Evolutionary conservation across 2,888 invertebrate species (phyloP).

Genomic region (Scelioninae gen. 1): DNA sequence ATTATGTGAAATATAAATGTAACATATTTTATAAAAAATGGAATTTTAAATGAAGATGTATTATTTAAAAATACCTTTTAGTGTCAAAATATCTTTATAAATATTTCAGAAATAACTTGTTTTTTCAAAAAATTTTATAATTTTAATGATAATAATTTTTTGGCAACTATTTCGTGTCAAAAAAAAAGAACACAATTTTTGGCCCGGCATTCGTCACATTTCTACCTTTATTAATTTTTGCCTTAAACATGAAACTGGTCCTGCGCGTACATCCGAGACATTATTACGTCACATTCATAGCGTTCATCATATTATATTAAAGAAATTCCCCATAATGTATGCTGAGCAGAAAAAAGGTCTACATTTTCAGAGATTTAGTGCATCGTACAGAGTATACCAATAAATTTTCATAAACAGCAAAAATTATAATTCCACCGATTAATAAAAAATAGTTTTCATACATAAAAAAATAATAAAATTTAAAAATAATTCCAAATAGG

Average conservation of each 20-base stretch:
- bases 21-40: too few relatives aligned
- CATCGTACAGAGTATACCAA: not conserved
- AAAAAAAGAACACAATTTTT: not conserved
- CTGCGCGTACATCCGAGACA: constrained; percentile 8
- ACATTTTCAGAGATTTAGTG: not conserved
- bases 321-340: constrained; percentile 1
- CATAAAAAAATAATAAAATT: too few relatives aligned
- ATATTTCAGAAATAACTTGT: too few relatives aligned
- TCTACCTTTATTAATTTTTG: constrained; percentile 28
- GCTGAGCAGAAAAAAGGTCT: not conserved
- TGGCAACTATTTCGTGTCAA: too few relatives aligned
- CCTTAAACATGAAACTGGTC: constrained; percentile 26
- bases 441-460: constrained; percentile 17
- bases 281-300: constrained; percentile 23
- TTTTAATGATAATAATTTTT: too few relatives aligned
- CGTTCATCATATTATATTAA: constrained; percentile 6
- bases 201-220: not conserved
- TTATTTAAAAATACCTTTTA: too few relatives aligned
- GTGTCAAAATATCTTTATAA: too few relatives aligned
- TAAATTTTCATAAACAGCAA: constrained; percentile 1
- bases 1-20: too few relatives aligned
- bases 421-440: not conserved
- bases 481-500: too few relatives aligned
- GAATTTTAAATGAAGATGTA: too few relatives aligned
- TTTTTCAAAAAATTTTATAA: too few relatives aligned